Base-by-base conservation (phyloP, 1,140 invertebrate genomes). In the Bombus haemorrhoidalis region DNA sequence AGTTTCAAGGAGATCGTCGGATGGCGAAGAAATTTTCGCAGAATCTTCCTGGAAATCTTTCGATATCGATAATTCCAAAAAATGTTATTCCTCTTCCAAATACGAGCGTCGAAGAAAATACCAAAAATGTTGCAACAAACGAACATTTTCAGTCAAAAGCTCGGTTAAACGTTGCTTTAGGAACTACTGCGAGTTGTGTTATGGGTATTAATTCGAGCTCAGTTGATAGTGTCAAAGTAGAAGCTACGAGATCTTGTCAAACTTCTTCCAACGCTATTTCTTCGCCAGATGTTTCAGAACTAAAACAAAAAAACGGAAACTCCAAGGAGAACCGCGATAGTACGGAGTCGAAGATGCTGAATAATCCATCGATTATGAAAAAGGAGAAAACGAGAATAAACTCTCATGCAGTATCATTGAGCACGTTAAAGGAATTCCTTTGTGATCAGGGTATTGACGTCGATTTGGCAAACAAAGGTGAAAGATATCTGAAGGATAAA, bases 371-470 rank as follows among this genome's bases (percentile, higher is more conserved):
- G 22, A n/a, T 62, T 5, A 22, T 32, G 15, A 87, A 85, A 57
- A 37, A 5, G 28, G 37, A 47, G 28, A 66, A 72, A 37, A 25
- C 53, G 15, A 39, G 0, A 37, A 3, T 18, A 32, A 86, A 87
- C 25, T 78, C 47, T 69, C 86, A 88, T 25, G 47, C 66, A 3
- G 47, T 43, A 18, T 89, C 85, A 22, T 76, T 90, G 32, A 75
- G 64, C 13, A 83, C 80, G 25, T 22, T 91, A n/a, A 90, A 89
- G 53, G 83, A 87, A 41, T 87, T 92, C 15, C 80, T 92, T 32
- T 81, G 53, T 1, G 59, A 87, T n/a, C 76, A 89, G n/a, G 86
- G 88, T 0, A 43, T 91, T 2, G 73, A 83, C 8, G 37, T 83
- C 2, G 43, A 86, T 12, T 32, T 69, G 62, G 71, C 82, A 41